Conservation (phyloP, 1,140 invertebrate genomes). For the Augochlora pura region DNA sequence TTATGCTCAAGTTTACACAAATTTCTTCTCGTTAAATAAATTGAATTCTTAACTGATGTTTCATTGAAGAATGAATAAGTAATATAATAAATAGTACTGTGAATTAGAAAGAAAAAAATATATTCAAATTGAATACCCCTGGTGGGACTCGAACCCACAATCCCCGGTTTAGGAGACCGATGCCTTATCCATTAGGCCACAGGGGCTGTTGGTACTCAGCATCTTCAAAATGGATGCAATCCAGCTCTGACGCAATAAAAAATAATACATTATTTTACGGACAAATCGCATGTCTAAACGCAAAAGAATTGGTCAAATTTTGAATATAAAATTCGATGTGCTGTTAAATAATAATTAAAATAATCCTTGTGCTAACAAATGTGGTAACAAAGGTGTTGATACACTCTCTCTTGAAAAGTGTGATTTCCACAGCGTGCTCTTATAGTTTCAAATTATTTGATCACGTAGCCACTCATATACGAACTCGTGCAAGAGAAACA, state of each 20-base stretch:
- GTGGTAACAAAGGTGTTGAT: too few relatives aligned
- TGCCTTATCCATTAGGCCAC: slow-evolving; percentile 78
- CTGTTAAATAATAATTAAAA: too few relatives aligned
- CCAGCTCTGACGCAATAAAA: neutral
- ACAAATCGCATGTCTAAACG: too few relatives aligned
- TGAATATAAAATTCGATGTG: too few relatives aligned
- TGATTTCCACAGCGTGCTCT: neutral
- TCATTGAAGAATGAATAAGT: neutral
- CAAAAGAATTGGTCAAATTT: too few relatives aligned
- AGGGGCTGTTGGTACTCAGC: slow-evolving; percentile 55
- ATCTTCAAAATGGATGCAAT: neutral
- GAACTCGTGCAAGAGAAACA: too few relatives aligned
- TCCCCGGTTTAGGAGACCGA: slow-evolving; percentile 78
- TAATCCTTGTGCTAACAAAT: too few relatives aligned
- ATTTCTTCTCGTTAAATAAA: too few relatives aligned
- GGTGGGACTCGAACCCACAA: slow-evolving; percentile 78
- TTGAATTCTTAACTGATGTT: neutral
- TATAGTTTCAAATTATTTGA: too few relatives aligned
- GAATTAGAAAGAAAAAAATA: slow-evolving; percentile 42
- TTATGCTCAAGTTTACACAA: neutral
- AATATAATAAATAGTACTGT: neutral
- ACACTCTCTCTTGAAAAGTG: neutral
- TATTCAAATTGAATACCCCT: slow-evolving; percentile 66
- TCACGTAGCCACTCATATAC: too few relatives aligned
- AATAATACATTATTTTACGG: too few relatives aligned